phyloP scores from a whole-genome alignment of 2,797 vertebrate genomes.

The Coregonus ussuriensis region DNA sequence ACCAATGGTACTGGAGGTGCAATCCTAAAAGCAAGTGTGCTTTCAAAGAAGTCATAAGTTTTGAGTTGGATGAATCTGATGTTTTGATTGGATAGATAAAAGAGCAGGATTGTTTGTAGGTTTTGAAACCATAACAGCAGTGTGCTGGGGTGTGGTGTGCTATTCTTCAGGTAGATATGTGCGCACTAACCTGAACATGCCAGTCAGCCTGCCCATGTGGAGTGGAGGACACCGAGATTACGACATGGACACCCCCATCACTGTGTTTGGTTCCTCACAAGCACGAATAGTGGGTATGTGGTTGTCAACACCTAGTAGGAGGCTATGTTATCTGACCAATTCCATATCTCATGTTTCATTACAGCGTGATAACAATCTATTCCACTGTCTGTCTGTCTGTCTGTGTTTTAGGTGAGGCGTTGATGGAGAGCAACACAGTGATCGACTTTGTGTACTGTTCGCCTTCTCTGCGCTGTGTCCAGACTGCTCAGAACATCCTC shows the following conservation, averaged over 20 bases:
- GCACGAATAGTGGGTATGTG: conserved; percentile 85
- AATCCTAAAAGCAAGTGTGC: too few relatives aligned
- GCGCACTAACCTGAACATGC: conserved; percentile 95
- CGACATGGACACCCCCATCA: conserved; percentile 92
- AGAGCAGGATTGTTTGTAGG: background rate
- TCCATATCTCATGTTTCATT: background rate
- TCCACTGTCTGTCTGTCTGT: background rate
- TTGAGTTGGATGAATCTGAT: background rate
- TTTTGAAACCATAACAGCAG: background rate
- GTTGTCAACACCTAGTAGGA: background rate
- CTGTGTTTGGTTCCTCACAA: conserved; percentile 91
- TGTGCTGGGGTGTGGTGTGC: background rate
- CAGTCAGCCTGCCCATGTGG: conserved; percentile 85
- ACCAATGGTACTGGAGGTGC: background rate
- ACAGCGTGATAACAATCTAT: background rate
- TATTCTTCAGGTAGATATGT: conserved; percentile 83
- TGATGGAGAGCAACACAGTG: conserved; percentile 86
- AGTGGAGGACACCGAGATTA: conserved; percentile 89
- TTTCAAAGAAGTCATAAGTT: too few relatives aligned
- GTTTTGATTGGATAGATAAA: background rate
- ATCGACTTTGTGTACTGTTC: conserved; percentile 91
- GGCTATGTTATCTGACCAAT: background rate
- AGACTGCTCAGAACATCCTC: conserved; percentile 93
- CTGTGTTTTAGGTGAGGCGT: conserved; percentile 82
- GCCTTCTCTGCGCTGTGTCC: conserved; percentile 90